These are phyloP conservation scores for Heterocephalus glaber DNA, from an alignment of 2,113 vertebrate genomes.

Conservation along the genomic window DNA sequence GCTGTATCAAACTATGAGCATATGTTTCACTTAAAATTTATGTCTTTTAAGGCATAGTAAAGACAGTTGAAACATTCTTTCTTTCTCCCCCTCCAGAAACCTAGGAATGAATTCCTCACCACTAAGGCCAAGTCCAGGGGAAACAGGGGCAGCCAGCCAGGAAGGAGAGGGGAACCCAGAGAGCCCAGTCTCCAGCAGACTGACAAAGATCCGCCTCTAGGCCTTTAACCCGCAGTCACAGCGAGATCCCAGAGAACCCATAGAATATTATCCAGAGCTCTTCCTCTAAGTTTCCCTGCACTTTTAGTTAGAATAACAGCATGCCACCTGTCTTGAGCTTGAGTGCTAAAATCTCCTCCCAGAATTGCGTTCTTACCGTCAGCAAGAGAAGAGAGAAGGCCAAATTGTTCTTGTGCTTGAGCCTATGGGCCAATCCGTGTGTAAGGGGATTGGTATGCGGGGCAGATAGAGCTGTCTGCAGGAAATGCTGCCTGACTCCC, in stretches of 20 bases:
- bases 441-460: conserved; percentile 85
- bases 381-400: conserved; percentile 80
- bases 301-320: neutral
- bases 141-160: neutral
- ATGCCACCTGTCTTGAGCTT: neutral
- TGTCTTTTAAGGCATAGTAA: conserved; percentile 13
- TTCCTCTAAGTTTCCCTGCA: neutral
- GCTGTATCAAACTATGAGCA: neutral
- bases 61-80: conserved; percentile 41
- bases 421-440: conserved; percentile 77
- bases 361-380: conserved; percentile 75
- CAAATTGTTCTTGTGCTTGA: conserved; percentile 82
- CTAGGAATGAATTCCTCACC: conserved; percentile 38
- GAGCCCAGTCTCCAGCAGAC: neutral
- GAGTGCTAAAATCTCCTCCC: conserved; percentile 12
- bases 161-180: neutral
- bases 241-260: neutral
- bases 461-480: conserved; percentile 82
- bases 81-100: neutral
- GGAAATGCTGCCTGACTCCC: neutral
- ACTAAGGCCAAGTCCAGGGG: conserved; percentile 7
- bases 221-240: neutral
- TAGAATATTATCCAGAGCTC: neutral
- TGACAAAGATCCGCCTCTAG: neutral
- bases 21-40: neutral